Evolutionary conservation across 2,797 vertebrate species (phyloP).

Genomic region (Selene dorsalis): DNA sequence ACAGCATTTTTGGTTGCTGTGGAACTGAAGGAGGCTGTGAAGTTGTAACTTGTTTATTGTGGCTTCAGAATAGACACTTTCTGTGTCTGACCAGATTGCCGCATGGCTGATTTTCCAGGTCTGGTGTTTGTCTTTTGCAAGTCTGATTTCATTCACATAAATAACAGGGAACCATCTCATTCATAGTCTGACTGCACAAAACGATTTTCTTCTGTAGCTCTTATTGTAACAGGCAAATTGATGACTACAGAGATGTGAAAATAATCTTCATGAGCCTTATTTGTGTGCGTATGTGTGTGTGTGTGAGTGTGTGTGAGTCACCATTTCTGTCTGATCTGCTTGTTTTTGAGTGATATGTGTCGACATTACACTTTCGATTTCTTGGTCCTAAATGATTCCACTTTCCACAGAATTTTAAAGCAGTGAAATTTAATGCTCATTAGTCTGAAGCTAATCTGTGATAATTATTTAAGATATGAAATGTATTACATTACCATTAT

Average conservation of each 20-base stretch:
- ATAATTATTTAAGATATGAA: constrained; percentile 57
- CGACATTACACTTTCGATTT: background rate
- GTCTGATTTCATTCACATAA: constrained; percentile 52
- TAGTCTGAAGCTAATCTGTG: constrained; percentile 37
- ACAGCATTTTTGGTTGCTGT: constrained; percentile 4
- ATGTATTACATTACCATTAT: constrained; percentile 40
- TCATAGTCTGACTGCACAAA: constrained; percentile 31
- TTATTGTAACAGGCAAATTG: constrained; percentile 32
- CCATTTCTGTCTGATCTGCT: background rate
- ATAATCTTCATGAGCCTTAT: constrained; percentile 12
- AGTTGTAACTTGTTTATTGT: constrained; percentile 30
- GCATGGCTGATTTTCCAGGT: constrained; percentile 42
- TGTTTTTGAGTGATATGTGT: background rate
- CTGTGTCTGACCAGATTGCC: constrained; percentile 30
- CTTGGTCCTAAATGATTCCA: background rate
- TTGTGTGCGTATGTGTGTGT: background rate
- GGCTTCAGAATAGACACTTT: constrained; percentile 40
- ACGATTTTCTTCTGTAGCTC: constrained; percentile 19
- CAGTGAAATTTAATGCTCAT: constrained; percentile 19
- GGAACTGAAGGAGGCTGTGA: constrained; percentile 18
- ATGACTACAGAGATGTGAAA: constrained; percentile 48
- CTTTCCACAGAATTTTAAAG: constrained; percentile 15
- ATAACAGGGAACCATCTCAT: constrained; percentile 41
- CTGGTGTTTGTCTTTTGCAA: constrained; percentile 39
- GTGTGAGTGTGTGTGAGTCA: background rate